These are phyloP conservation scores for Colletes collaris DNA, from an alignment of 2,888 invertebrate species.

Conservation along the genomic window DNA sequence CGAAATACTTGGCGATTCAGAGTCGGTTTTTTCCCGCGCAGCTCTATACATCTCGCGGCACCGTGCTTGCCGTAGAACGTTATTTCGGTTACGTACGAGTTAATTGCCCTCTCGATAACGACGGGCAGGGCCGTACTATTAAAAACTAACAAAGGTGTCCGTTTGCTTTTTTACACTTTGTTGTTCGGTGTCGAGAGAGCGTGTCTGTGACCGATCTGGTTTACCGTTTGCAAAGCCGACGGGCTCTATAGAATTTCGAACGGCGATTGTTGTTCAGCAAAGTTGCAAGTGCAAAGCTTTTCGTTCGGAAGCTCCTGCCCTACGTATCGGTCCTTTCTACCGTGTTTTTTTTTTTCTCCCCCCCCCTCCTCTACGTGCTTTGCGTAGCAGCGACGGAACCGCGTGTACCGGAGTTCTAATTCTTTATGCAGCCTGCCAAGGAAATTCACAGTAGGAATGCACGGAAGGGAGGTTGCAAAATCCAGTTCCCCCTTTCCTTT, in stretches of 20 bases:
- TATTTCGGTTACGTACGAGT: constrained; percentile 16
- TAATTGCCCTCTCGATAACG: constrained; percentile 39
- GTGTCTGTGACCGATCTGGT: constrained; percentile 43
- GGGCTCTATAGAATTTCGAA: constrained; percentile 39
- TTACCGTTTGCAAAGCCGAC: constrained; percentile 52
- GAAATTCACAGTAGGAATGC: constrained; percentile 62
- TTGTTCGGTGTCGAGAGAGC: constrained; percentile 32
- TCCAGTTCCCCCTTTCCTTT: constrained; percentile 64
- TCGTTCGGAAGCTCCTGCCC: constrained; percentile 19
- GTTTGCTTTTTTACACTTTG: constrained; percentile 19
- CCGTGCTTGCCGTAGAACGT: neutral
- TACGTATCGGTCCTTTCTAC: neutral
- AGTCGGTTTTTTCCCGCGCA: too few species aligned
- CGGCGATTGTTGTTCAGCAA: constrained; percentile 7
- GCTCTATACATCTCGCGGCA: too few species aligned
- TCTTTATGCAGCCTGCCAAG: constrained; percentile 67
- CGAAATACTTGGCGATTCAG: too few species aligned
- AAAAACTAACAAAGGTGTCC: constrained; percentile 21
- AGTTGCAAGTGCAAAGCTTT: constrained; percentile 65
- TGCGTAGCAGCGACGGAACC: constrained; percentile 20
- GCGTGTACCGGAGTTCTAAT: constrained; percentile 63
- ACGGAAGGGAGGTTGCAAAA: constrained; percentile 70
- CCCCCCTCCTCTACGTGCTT: constrained; percentile 26
- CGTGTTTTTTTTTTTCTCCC: neutral
- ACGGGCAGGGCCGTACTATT: neutral